These are phyloP conservation scores for Eucidaris tribuloides DNA, from an alignment of 35 echinoderm and acorn worm species.

Conservation along the genomic window DNA sequence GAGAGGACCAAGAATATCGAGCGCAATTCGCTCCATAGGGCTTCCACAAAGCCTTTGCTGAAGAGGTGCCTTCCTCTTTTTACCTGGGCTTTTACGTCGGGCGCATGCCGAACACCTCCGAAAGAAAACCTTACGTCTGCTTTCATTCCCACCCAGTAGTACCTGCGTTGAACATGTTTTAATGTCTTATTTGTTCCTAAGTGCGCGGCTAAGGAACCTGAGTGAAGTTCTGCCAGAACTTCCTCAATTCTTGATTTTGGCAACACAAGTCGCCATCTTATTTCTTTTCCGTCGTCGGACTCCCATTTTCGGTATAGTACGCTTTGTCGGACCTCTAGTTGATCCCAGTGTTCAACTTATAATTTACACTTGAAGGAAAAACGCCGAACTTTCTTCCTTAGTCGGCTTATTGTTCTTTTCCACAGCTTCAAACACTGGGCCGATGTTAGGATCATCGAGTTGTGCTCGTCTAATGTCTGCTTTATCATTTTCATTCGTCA, in stretches of 20 bases:
- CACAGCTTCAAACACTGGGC: neutral
- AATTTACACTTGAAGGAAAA: neutral
- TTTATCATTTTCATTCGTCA: neutral
- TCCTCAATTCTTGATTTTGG: neutral
- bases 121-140: neutral
- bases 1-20: slow-evolving; percentile 53
- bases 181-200: slow-evolving; percentile 16
- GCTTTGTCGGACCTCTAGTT: slow-evolving; percentile 23
- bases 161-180: neutral
- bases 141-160: slow-evolving; percentile 30
- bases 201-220: neutral
- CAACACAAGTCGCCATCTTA: slow-evolving; percentile 20
- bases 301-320: slow-evolving; percentile 55
- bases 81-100: neutral
- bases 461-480: neutral
- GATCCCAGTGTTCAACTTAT: slow-evolving; percentile 47
- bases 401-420: neutral
- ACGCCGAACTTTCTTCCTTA: neutral
- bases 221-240: slow-evolving; percentile 15
- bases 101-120: neutral
- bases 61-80: slow-evolving; percentile 2
- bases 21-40: slow-evolving; percentile 37
- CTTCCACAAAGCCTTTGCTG: neutral
- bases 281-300: slow-evolving; percentile 36
- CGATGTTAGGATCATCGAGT: neutral